phyloP scores from a whole-genome alignment of 2,797 vertebrate species.

The Pogonophryne albipinna region DNA sequence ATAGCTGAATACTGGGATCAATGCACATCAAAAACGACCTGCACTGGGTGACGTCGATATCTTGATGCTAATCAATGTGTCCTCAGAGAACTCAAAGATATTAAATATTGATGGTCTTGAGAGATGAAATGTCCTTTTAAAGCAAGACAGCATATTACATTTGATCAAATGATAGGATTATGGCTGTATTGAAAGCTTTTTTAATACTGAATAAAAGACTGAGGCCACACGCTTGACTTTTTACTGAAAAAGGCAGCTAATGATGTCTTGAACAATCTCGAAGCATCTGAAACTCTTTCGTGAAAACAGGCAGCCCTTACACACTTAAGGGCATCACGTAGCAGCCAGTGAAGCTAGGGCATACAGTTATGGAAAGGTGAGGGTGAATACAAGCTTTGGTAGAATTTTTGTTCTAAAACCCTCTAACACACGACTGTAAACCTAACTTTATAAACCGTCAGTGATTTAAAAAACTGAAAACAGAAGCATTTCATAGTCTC shows the following conservation, averaged over 20 bases:
- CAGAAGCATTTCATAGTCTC: background rate
- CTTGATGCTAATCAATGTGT: conserved; percentile 18
- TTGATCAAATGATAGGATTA: background rate
- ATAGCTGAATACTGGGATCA: conserved; percentile 2
- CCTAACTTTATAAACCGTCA: background rate
- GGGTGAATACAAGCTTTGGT: background rate
- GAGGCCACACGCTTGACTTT: background rate
- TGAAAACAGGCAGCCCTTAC: too few relatives aligned
- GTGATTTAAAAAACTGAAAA: conserved; percentile 12
- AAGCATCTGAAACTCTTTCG: too few relatives aligned
- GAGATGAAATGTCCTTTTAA: conserved; percentile 7
- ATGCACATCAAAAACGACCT: conserved; percentile 8
- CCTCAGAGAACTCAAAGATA: conserved; percentile 1
- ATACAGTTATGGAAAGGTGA: background rate
- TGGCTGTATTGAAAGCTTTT: background rate
- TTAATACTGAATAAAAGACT: background rate
- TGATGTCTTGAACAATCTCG: background rate
- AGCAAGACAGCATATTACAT: background rate
- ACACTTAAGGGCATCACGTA: too few relatives aligned
- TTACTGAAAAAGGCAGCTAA: conserved; percentile 2
- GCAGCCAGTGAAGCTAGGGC: background rate
- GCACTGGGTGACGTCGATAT: background rate
- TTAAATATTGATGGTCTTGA: background rate
- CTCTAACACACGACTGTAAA: background rate
- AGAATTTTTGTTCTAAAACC: too few relatives aligned